Conservation (phyloP, 2,797 vertebrate species). For the Nothura maculosa region DNA sequence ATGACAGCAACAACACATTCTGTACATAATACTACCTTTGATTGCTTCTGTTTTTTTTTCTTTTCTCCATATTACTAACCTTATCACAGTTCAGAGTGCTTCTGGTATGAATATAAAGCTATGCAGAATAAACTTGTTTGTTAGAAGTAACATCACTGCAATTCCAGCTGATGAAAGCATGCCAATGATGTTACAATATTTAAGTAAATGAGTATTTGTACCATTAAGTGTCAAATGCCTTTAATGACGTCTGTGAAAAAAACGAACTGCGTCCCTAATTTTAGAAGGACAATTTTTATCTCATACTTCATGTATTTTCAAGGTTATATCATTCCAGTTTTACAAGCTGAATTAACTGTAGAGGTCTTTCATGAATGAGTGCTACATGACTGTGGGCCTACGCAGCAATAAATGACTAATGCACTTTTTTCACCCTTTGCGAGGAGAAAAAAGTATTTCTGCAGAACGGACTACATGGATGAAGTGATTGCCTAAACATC, state of each 20-base stretch:
- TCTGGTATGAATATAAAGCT: neutral
- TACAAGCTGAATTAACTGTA: neutral
- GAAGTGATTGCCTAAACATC: conserved; percentile 26
- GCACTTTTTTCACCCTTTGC: neutral
- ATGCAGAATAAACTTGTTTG: neutral
- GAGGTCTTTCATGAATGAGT: neutral
- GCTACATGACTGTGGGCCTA: neutral
- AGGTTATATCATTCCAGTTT: neutral
- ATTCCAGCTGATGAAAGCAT: neutral
- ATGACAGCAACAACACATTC: neutral
- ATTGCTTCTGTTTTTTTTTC: neutral
- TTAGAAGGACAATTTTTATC: neutral
- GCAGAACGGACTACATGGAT: neutral
- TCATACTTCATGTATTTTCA: neutral
- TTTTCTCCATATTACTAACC: neutral
- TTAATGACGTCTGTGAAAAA: neutral
- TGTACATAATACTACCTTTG: neutral
- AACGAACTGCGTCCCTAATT: neutral
- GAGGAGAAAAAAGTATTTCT: conserved; percentile 12
- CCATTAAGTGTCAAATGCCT: neutral
- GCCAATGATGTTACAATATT: neutral
- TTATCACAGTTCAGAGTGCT: neutral
- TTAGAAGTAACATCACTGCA: neutral
- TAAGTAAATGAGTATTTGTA: neutral
- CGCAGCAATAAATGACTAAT: neutral